phyloP scores from a whole-genome alignment of 2,113 vertebrate genomes.

The Chaenogobius annularis region DNA sequence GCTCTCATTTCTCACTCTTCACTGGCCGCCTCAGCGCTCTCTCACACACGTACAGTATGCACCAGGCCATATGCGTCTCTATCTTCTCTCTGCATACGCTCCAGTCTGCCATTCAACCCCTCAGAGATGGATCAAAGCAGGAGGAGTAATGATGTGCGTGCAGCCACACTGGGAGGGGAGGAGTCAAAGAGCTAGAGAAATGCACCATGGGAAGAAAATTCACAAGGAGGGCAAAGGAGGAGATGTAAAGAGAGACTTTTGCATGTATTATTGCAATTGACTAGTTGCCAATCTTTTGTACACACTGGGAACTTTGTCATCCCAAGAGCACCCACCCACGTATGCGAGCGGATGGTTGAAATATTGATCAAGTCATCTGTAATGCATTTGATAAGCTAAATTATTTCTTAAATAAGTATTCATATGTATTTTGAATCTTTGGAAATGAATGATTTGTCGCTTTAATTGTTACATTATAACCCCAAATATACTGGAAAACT shows the following conservation, averaged over 20 bases:
- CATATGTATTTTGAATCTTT: no score
- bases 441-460: no score
- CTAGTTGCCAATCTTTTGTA: slow-evolving; percentile 19
- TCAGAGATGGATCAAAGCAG: slow-evolving; percentile 69
- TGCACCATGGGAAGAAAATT: slow-evolving; percentile 21
- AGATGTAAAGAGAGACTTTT: slow-evolving; percentile 50
- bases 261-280: slow-evolving; percentile 35
- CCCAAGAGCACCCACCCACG: not conserved
- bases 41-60: slow-evolving; percentile 19
- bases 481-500: no score
- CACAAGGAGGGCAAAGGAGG: slow-evolving; percentile 23
- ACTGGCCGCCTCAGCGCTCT: slow-evolving; percentile 28
- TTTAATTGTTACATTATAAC: no score
- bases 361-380: not conserved
- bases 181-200: slow-evolving; percentile 31
- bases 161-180: slow-evolving; percentile 28
- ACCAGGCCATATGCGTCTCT: slow-evolving; percentile 38
- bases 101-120: slow-evolving; percentile 55
- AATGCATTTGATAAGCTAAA: not conserved
- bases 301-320: not conserved
- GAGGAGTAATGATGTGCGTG: slow-evolving; percentile 56
- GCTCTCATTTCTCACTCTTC: slow-evolving; percentile 58
- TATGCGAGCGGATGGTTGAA: not conserved
- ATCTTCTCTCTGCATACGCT: slow-evolving; percentile 64
- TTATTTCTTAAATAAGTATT: not conserved